Base-by-base conservation (phyloP, 2,797 vertebrate species). In the Okamejei kenojei region DNA sequence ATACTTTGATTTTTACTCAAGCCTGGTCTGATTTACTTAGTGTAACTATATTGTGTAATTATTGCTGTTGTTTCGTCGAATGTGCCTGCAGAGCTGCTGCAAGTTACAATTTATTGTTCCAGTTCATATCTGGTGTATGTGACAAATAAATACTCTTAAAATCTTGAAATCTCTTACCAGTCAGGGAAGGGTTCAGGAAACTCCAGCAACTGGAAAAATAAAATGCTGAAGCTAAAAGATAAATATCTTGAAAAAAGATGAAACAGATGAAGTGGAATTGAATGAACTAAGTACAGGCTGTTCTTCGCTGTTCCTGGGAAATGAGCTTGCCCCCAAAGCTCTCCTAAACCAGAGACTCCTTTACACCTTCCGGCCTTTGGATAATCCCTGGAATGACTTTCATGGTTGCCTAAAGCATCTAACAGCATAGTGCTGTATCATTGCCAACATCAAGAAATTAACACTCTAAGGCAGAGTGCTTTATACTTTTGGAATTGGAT, bases 271-370 rank as follows among this genome's bases (percentile, higher is more conserved):
- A 88, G 13, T 68, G 29, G n/a, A 88, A 68, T 35, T 35, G 61
- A 54, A 76, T 92, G 90, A 76, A 74, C 13, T n/a, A 92, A 92
- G 90, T 76, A 92, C 90, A 92, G 23, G 68, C 71, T 92, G 90
- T 92, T 92, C 90, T 38, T 92, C 38, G 15, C 71, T 68, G 71
- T 92, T 92, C 90, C 58, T 1, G 13, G 26, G 76, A 92, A 54
- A 17, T 7, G 17, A 29, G n/a, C 68, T 15, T 54, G 90, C 29
- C 90, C 73, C 45, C 26, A 54, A 74, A 92, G 71, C 11, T 74
- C 90, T 92, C 29, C 68, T 38, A 90, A 76, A 92, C 38, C 71
- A 45, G 68, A 92, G 17, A 26, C 23, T 23, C 71, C 71, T 74
- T 92, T 92, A 74, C 90, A 92, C 35, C 23, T 76, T 76, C 90